Conservation (phyloP, 1,140 invertebrate genomes). For the Cylas formicarius region DNA sequence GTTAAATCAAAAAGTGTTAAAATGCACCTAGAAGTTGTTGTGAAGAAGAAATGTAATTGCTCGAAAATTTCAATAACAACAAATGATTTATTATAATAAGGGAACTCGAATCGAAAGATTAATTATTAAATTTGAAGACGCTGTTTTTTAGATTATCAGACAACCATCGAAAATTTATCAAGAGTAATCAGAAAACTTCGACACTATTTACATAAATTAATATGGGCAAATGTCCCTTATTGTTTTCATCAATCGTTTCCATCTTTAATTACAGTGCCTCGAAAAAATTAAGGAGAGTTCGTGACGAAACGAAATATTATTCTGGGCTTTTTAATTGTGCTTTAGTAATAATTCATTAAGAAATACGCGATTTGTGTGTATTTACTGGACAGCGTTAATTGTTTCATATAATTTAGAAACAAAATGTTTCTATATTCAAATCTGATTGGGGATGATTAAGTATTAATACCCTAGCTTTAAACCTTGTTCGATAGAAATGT, state of each 20-base stretch:
- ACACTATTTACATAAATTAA: conserved; percentile 4
- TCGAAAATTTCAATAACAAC: too few relatives aligned
- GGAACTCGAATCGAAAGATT: too few relatives aligned
- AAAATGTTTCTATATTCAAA: too few relatives aligned
- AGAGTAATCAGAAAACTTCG: background rate
- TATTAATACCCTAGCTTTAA: too few relatives aligned
- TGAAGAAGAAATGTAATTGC: too few relatives aligned
- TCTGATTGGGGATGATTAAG: too few relatives aligned
- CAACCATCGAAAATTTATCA: background rate
- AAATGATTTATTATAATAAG: too few relatives aligned
- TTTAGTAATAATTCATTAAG: background rate
- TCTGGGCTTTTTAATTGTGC: conserved; percentile 4
- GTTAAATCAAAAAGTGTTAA: too few relatives aligned
- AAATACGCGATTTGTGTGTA: conserved; percentile 4
- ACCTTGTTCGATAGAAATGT: too few relatives aligned
- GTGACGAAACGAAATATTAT: conserved; percentile 2
- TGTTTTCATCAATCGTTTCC: conserved; percentile 3
- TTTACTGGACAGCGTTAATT: background rate
- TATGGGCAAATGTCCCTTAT: background rate
- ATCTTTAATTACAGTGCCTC: conserved; percentile 1
- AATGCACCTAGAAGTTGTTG: too few relatives aligned
- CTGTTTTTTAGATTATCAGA: background rate
- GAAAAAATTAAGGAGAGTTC: conserved; percentile 3
- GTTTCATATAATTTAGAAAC: too few relatives aligned
- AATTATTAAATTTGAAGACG: background rate